Base-by-base conservation (phyloP, 2,113 vertebrate species). In the human (Homo sapiens) region DNA sequence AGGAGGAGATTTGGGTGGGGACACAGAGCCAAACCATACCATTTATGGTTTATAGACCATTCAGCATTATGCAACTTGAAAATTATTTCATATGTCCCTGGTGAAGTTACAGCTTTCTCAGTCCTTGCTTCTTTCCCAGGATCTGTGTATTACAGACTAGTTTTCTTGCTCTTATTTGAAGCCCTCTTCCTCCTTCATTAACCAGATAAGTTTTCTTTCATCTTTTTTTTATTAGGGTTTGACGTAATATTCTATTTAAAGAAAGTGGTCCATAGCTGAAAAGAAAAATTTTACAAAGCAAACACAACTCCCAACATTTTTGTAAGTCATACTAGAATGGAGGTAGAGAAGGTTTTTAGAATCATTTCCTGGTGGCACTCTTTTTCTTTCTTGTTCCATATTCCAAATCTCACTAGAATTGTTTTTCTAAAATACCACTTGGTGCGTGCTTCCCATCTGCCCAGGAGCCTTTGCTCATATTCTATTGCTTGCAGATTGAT, bases 391-490 rank as follows among this genome's bases (percentile, higher is more conserved):
- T 83, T 78, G 22, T 27, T 48, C 48, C 10, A 11, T 35, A 83
- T 57, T 38, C 25, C 61, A 87, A 92, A n/a, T 2, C 27, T 35
- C 22, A 18, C 7, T 84, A 80, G 22, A 57, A 88, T 94, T 73
- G 52, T 88, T 97, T 88, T 90, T 95, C 61, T 88, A 52, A 93
- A 93, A 82, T 59, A 7, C 18, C 11, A 68, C 23, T 72, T 85
- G 23, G n/a, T 93, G 13, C 18, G 17, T 38, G 12, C 61, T 97
- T 91, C 7, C 52, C 72, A 85, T 93, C 72, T 94, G n/a, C 57
- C 84, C 83, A 48, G 70, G 50, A 96, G 88, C 22, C 45, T 93
- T 87, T 57, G n/a, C 94, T 93, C 9, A 7, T 22, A 83, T 35
- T 73, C 48, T 3, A 35, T 90, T 59, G 59, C 75, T 70, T 83